Percentiles rank a stretch among this genome's conserved stretches.
These are phyloP conservation scores for Oceanites oceanicus DNA, from an alignment of 2,113 vertebrate genomes.

Conservation along the genomic window DNA sequence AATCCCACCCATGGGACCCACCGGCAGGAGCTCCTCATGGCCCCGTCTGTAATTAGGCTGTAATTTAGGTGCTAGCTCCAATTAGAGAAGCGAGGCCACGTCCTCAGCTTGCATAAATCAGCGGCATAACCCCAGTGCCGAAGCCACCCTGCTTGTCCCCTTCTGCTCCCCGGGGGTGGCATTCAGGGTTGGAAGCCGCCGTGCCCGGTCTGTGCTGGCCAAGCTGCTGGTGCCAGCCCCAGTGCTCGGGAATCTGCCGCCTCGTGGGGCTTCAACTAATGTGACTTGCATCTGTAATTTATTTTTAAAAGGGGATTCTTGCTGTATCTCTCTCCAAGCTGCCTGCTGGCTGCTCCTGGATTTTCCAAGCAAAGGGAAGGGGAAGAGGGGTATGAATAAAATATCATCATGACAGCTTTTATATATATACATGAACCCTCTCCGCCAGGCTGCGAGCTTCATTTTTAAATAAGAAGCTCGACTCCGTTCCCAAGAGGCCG, in stretches of 20 bases:
- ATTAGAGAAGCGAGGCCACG: background rate
- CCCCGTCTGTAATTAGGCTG: background rate
- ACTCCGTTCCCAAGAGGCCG: conserved; percentile 9
- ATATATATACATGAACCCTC: conserved; percentile 47
- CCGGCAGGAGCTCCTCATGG: rapidly evolving
- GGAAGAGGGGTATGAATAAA: conserved; percentile 70
- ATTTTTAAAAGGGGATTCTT: conserved; percentile 61
- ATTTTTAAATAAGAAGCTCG: conserved; percentile 61
- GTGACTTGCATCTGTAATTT: conserved; percentile 69
- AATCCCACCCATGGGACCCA: background rate
- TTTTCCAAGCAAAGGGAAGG: conserved; percentile 65
- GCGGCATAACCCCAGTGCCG: rapidly evolving
- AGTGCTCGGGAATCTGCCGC: background rate
- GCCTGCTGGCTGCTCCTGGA: conserved; percentile 61
- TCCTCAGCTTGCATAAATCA: background rate
- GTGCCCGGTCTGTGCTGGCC: background rate
- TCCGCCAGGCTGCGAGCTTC: conserved; percentile 46
- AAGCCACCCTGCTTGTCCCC: background rate
- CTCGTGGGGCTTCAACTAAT: conserved; percentile 37
- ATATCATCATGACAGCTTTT: conserved; percentile 65
- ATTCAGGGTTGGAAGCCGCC: background rate
- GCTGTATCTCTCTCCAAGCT: conserved; percentile 40
- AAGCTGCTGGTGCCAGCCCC: background rate
- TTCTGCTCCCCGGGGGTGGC: background rate
- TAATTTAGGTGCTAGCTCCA: conserved; percentile 1